phyloP scores from a whole-genome alignment of 1,140 invertebrate species.

The Sinonovacula constricta region DNA sequence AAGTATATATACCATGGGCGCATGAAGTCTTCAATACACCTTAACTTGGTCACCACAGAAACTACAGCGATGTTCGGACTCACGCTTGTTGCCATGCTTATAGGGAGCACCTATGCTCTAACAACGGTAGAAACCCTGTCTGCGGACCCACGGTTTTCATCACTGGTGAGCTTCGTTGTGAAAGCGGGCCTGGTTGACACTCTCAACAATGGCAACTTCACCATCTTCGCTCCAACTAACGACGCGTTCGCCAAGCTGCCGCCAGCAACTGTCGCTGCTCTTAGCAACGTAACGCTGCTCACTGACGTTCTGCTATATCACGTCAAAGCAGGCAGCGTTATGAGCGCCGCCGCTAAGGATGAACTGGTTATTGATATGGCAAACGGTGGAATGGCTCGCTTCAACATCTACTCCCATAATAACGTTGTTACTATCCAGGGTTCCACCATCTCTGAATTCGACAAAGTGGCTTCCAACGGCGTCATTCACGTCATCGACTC shows the following conservation, averaged over 20 bases:
- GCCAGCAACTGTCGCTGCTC: constrained; percentile 82
- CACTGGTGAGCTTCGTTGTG: not conserved
- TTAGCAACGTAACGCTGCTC: constrained; percentile 82
- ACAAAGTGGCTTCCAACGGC: constrained; percentile 29
- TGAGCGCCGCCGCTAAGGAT: constrained; percentile 21
- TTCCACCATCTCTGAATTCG: constrained; percentile 3
- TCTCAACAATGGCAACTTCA: too few species aligned
- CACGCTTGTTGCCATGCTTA: too few species aligned
- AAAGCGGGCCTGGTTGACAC: not conserved
- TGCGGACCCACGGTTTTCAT: not conserved
- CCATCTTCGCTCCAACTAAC: constrained; percentile 91
- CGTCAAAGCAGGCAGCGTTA: constrained; percentile 78
- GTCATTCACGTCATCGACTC: too few species aligned
- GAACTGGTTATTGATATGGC: constrained; percentile 9
- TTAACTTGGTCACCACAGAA: too few species aligned
- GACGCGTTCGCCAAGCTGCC: constrained; percentile 85
- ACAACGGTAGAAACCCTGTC: constrained; percentile 1
- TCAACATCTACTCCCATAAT: constrained; percentile 31
- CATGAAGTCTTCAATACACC: too few species aligned
- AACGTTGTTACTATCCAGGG: constrained; percentile 32
- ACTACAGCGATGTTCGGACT: too few species aligned
- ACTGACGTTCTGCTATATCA: constrained; percentile 87
- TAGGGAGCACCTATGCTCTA: too few species aligned
- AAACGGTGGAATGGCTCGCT: too few species aligned
- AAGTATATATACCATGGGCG: too few species aligned